phyloP scores from a whole-genome alignment of 2,113 vertebrate genomes.

The Nycticryphes semicollaris region DNA sequence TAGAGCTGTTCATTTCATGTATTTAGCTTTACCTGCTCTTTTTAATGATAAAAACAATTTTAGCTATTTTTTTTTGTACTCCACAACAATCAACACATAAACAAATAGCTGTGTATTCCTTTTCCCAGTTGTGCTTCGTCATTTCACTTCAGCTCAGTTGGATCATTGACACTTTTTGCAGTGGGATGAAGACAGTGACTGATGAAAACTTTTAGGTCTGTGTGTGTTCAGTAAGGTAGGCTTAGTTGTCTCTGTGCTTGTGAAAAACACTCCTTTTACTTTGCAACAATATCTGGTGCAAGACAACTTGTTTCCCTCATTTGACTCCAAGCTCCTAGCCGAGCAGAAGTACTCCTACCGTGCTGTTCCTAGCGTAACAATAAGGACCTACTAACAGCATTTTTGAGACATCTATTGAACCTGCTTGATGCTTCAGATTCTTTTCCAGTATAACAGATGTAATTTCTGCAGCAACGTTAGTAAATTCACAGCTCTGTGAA shows the following conservation, averaged over 20 bases:
- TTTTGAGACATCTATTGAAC: not conserved
- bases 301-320: not conserved
- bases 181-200: not conserved
- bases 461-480: not conserved
- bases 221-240: not conserved
- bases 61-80: not conserved
- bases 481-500: not conserved
- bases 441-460: not conserved
- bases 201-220: not conserved
- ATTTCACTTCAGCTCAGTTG: not conserved
- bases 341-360: not conserved
- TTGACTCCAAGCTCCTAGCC: not conserved
- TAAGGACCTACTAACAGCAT: not conserved
- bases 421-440: not conserved
- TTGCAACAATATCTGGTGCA: not conserved
- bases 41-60: not conserved
- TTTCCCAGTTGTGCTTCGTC: not conserved
- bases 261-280: not conserved
- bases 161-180: not conserved
- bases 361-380: not conserved
- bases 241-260: not conserved
- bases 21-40: not conserved
- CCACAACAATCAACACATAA: not conserved
- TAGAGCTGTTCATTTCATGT: not conserved
- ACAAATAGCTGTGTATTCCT: not conserved